Conservation (phyloP, 1,140 invertebrate genomes). For the Antheraea mylitta region DNA sequence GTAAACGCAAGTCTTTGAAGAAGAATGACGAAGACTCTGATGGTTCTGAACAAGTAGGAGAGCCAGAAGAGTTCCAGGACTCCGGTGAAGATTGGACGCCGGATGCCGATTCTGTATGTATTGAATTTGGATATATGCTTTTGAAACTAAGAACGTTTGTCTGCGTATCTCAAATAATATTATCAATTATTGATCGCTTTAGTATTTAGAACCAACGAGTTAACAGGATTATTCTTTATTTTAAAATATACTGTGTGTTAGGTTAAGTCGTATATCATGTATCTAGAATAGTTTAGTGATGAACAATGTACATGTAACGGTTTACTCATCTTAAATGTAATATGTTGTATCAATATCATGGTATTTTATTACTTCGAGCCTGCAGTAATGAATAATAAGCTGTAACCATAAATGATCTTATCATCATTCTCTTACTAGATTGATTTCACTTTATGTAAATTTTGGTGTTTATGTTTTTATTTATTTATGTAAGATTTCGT, state of each 20-base stretch:
- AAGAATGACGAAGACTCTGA: conserved; percentile 73
- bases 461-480: no score
- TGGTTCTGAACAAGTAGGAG: conserved; percentile 64
- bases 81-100: conserved; percentile 79
- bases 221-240: neutral
- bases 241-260: neutral
- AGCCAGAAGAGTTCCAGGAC: conserved; percentile 78
- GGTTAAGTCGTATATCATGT: neutral
- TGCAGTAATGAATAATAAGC: no score
- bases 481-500: no score
- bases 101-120: conserved; percentile 71
- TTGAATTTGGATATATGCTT: neutral
- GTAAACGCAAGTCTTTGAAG: conserved; percentile 75
- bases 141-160: neutral
- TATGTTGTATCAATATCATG: no score
- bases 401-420: no score
- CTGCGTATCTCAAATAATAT: neutral
- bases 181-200: neutral
- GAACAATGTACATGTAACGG: no score
- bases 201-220: neutral
- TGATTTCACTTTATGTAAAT: no score
- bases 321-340: no score
- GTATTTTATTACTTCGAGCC: no score
- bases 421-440: no score
- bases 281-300: neutral